Percentiles rank a stretch among this genome's conserved stretches.
Evolutionary conservation across 2,797 vertebrate genomes (phyloP).

Genomic region (Erethizon dorsatum): DNA sequence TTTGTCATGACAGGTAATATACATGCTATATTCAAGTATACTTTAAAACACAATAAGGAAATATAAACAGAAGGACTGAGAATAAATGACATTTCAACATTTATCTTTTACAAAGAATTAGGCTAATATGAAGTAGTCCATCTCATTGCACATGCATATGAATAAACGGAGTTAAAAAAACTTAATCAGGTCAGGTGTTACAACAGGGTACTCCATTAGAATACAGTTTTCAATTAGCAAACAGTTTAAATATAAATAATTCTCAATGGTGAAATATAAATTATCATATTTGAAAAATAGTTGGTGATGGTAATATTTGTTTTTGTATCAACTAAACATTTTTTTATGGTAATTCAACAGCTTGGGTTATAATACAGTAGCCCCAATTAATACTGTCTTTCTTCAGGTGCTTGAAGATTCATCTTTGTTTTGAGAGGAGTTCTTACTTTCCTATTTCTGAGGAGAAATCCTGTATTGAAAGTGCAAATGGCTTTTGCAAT

Average conservation of each 20-base stretch:
- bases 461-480: conserved; percentile 23
- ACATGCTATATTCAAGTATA: not conserved
- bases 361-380: not conserved
- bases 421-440: not conserved
- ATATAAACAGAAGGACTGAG: not conserved
- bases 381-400: not conserved
- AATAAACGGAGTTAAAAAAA: not conserved
- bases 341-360: conserved; percentile 40
- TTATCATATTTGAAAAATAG: not conserved
- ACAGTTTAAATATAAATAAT: conserved; percentile 11
- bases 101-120: not conserved
- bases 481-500: not conserved
- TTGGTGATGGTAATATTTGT: not conserved
- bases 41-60: not conserved
- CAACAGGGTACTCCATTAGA: not conserved
- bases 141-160: not conserved
- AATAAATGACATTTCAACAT: not conserved
- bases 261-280: conserved; percentile 32
- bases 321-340: not conserved
- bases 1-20: not conserved
- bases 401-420: not conserved
- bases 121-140: not conserved
- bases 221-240: not conserved
- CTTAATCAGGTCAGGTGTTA: not conserved
- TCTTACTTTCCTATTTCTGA: not conserved